Percentiles rank a stretch among this genome's conserved stretches.
phyloP scores from a whole-genome alignment of 1,140 invertebrate genomes.

The Cydia splendana region DNA sequence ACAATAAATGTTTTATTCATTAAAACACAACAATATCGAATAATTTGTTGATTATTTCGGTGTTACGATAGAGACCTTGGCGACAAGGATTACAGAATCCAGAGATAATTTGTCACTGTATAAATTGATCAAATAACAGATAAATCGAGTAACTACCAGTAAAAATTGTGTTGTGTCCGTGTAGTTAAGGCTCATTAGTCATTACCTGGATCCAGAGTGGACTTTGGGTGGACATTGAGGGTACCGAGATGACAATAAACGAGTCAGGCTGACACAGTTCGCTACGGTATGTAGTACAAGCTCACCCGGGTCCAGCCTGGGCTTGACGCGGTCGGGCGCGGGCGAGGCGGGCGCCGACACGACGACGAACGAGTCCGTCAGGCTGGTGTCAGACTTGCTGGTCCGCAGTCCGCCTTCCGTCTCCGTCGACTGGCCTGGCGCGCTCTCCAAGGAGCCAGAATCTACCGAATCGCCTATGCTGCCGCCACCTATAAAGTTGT shows the following conservation, averaged over 20 bases:
- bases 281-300: not conserved
- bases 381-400: constrained; percentile 94
- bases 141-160: too few species aligned
- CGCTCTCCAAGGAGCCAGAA: constrained; percentile 54
- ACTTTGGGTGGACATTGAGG: too few species aligned
- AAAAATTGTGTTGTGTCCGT: too few species aligned
- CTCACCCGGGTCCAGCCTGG: not conserved
- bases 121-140: too few species aligned
- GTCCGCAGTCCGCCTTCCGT: constrained; percentile 81
- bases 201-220: too few species aligned
- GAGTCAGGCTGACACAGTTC: constrained; percentile 64
- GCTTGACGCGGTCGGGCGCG: constrained; percentile 34
- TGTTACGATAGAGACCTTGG: too few species aligned
- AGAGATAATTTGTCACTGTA: too few species aligned
- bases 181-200: too few species aligned
- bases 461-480: constrained; percentile 76
- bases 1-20: too few species aligned
- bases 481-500: constrained; percentile 58
- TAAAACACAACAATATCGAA: too few species aligned
- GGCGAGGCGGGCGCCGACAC: constrained; percentile 81
- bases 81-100: too few species aligned
- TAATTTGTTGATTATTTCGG: too few species aligned
- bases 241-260: constrained; percentile 84
- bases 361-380: constrained; percentile 94
- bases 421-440: constrained; percentile 40